phyloP scores from a whole-genome alignment of 2,113 vertebrate species.

The Miniopterus natalensis region DNA sequence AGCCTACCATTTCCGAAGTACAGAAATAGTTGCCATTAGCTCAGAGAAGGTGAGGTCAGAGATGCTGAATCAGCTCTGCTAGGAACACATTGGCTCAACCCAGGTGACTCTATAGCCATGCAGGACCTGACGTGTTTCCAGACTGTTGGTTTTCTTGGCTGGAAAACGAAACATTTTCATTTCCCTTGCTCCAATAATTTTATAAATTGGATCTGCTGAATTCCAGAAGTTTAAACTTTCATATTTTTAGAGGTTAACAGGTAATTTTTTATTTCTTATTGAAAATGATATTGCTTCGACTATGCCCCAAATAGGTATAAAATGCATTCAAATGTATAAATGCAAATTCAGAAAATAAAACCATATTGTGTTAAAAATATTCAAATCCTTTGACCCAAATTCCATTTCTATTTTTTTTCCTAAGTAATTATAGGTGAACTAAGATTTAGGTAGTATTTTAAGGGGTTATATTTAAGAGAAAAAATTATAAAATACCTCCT shows the following conservation, averaged over 20 bases:
- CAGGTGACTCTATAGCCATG: not conserved
- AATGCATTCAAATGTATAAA: conserved; percentile 20
- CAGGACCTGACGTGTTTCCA: not conserved
- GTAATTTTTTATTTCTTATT: not conserved
- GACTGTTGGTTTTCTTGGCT: not conserved
- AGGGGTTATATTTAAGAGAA: conserved; percentile 52
- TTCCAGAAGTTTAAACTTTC: not conserved
- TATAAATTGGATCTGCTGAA: not conserved
- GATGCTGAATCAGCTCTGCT: not conserved
- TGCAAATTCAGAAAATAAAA: not conserved
- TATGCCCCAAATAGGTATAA: not conserved
- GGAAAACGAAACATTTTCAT: not conserved
- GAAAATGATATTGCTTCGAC: conserved; percentile 9
- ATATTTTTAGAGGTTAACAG: conserved; percentile 21
- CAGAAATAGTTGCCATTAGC: not conserved
- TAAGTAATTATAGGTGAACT: not conserved
- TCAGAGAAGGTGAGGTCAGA: not conserved
- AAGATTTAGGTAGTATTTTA: not conserved
- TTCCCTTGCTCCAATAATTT: not conserved
- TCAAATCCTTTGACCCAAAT: conserved; percentile 6
- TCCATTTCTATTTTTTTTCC: not conserved
- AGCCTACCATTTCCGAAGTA: not conserved
- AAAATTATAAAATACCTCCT: not conserved
- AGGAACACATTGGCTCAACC: not conserved
- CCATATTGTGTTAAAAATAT: not conserved